Conservation (phyloP, 2,797 vertebrate genomes). For the Cebuella pygmaea region DNA sequence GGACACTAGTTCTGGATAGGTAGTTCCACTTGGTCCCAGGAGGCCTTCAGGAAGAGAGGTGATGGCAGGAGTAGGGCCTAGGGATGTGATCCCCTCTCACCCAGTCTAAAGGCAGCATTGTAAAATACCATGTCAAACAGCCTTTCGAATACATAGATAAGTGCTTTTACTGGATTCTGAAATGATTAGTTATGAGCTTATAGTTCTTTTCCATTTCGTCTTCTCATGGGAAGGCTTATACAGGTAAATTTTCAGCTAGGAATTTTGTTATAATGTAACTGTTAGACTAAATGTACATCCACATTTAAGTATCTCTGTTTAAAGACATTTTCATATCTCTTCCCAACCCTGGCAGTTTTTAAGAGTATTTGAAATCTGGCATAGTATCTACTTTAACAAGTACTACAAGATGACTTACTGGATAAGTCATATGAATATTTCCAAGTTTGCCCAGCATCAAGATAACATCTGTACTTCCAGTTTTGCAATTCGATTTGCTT, state of each 20-base stretch:
- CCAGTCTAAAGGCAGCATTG: not conserved
- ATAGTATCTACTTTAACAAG: not conserved
- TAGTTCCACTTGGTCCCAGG: not conserved
- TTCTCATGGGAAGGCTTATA: not conserved
- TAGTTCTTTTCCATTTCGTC: not conserved
- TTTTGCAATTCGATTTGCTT: slow-evolving; percentile 36
- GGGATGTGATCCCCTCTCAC: not conserved
- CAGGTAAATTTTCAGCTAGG: not conserved
- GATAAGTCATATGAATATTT: slow-evolving; percentile 1
- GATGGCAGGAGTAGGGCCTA: not conserved
- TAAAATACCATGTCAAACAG: not conserved
- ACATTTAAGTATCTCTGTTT: slow-evolving; percentile 49
- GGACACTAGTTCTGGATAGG: not conserved
- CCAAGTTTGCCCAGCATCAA: slow-evolving; percentile 33
- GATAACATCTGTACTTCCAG: slow-evolving; percentile 45
- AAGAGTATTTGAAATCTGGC: slow-evolving; percentile 46
- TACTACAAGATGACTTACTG: slow-evolving; percentile 31
- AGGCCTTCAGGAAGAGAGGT: not conserved
- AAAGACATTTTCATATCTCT: slow-evolving; percentile 36
- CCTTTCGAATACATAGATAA: not conserved
- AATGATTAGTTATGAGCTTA: not conserved
- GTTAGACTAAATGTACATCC: not conserved
- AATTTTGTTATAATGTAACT: slow-evolving; percentile 21
- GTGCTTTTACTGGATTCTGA: not conserved
- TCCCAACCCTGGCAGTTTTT: slow-evolving; percentile 16